Base-by-base conservation (phyloP, 2,797 vertebrate genomes). In the Sebastes minor region DNA sequence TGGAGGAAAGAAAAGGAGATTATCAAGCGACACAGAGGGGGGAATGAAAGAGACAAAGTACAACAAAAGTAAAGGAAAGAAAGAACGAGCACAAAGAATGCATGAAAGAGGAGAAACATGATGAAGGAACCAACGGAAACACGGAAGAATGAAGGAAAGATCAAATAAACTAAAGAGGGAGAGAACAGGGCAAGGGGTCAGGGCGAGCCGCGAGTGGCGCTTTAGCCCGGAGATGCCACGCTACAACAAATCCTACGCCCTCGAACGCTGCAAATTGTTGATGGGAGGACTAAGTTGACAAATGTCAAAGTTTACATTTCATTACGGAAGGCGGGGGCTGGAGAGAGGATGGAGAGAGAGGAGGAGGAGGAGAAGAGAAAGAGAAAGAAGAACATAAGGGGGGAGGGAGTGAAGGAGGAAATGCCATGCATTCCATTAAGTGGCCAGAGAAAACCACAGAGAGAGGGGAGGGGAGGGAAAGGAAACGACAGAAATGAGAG, bases 341-440 rank as follows among this genome's bases (percentile, higher is more conserved):
- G 67, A 71, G 56, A 73, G 80, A 81, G 71, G 70, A 77, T 60
- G 65, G 79, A 84, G 70, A 66, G 33, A 46, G 32, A 49, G 70
- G 33, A 62, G 20, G 42, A 49, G 49, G 49, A 52, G 20, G 76
- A 67, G 56, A 61, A 75, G 62, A 76, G 70, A 20, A 57, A 71
- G 68, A 73, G 77, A 28, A 77, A 77, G 73, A 76, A 79, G 74
- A 76, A 71, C 55, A 4, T 14, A 18, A 30, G 13, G 53, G 25
- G 25, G 46, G 80, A 18, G 74, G 59, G 82, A 57, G 74, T 9
- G 68, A 42, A 65, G 73, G 83, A 91, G 92, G 89, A 90, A 93
- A 94, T 94, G 92, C 94, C 93, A 91, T 73, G 85, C 92, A 94
- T 94, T 93, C 92, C 93, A 94, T 94, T 94, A 94, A 92, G 88